phyloP scores from a whole-genome alignment of 2,797 vertebrate genomes.

The Lerista edwardsae region DNA sequence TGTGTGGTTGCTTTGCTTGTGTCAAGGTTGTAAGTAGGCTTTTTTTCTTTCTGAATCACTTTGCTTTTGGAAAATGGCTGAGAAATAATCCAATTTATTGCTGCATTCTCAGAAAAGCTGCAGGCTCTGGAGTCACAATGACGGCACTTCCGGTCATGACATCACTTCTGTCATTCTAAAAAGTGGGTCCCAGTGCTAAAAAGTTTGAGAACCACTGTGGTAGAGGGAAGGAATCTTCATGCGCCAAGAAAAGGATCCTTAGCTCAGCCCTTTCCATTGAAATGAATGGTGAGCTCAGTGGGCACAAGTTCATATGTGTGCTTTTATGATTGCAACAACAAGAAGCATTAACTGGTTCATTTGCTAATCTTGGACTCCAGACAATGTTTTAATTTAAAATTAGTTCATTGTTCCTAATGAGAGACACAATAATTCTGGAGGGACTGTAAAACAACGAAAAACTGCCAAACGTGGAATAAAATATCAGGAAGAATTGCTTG shows the following conservation, averaged over 20 bases:
- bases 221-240: not conserved
- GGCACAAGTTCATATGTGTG: not conserved
- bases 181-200: no score
- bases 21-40: no score
- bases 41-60: no score
- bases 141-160: no score
- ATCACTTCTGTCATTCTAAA: no score
- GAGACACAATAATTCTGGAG: slow-evolving; percentile 37
- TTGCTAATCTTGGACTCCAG: slow-evolving; percentile 46
- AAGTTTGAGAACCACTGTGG: no score
- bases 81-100: no score
- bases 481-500: slow-evolving; percentile 64
- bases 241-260: not conserved
- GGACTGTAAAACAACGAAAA: slow-evolving; percentile 26
- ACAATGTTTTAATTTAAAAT: slow-evolving; percentile 56
- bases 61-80: no score
- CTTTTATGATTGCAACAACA: slow-evolving; percentile 16
- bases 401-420: slow-evolving; percentile 23
- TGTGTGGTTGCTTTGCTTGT: no score
- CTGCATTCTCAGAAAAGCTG: no score
- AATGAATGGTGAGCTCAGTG: not conserved
- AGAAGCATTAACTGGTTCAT: slow-evolving; percentile 50
- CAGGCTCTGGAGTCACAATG: no score
- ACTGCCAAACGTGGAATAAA: slow-evolving; percentile 46
- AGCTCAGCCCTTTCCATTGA: not conserved